Percentiles rank a stretch among this genome's conserved stretches.
Conservation (phyloP, 2,113 vertebrate genomes). For the Panthera leo region DNA sequence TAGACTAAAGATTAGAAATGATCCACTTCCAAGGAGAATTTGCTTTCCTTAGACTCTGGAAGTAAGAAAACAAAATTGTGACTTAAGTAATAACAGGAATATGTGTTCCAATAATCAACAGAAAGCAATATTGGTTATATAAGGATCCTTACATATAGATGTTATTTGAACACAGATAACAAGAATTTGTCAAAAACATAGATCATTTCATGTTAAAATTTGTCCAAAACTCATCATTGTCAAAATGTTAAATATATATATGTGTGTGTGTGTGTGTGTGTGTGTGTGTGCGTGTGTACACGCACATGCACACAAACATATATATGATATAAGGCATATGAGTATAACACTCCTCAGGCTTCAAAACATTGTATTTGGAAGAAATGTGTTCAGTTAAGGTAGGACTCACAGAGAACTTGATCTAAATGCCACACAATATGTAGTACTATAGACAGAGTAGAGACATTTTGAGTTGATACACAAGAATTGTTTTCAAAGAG, state of each 20-base stretch:
- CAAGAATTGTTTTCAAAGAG: slow-evolving; percentile 12
- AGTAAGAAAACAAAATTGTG: slow-evolving; percentile 40
- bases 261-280: too few relatives aligned
- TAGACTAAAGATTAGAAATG: slow-evolving; percentile 49
- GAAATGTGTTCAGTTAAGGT: not conserved
- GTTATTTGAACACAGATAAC: not conserved
- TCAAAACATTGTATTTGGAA: not conserved
- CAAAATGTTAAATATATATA: not conserved
- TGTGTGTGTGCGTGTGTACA: too few relatives aligned
- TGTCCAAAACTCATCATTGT: not conserved
- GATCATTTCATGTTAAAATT: not conserved
- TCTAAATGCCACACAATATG: slow-evolving; percentile 45
- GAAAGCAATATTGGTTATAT: not conserved
- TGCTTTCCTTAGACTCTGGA: not conserved
- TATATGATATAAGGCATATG: not conserved
- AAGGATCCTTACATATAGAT: not conserved
- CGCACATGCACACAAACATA: not conserved
- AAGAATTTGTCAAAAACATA: not conserved
- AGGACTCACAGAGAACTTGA: slow-evolving; percentile 49
- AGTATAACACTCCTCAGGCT: not conserved
- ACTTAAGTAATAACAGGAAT: not conserved
- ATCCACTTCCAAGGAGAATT: not conserved
- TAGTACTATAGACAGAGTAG: not conserved
- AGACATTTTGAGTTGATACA: slow-evolving; percentile 49
- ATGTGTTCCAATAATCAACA: not conserved